phyloP scores from a whole-genome alignment of 2,113 vertebrate genomes.

The Etia nguti region DNA sequence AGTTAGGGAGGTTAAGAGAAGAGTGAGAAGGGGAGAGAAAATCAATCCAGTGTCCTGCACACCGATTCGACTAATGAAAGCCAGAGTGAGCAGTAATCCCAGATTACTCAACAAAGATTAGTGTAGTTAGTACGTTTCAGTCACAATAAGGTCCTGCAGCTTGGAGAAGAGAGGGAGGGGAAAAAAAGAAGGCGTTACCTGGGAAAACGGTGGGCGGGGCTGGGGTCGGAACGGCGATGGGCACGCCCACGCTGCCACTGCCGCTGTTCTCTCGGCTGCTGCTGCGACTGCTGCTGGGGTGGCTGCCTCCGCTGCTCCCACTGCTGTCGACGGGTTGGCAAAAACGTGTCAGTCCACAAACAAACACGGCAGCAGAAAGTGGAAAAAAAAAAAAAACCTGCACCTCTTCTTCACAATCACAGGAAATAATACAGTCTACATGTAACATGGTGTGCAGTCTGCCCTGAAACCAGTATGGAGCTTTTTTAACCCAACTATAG shows the following conservation, averaged over 20 bases:
- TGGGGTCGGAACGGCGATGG: constrained; percentile 93
- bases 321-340: constrained; percentile 79
- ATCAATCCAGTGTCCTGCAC: background rate
- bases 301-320: constrained; percentile 95
- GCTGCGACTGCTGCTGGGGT: constrained; percentile 97
- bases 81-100: background rate
- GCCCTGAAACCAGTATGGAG: background rate
- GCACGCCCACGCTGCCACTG: constrained; percentile 95
- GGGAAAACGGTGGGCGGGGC: constrained; percentile 93
- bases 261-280: constrained; percentile 99
- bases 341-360: background rate
- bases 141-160: background rate
- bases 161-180: background rate
- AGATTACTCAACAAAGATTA: background rate
- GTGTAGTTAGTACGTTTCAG: constrained; percentile 1
- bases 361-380: background rate
- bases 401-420: background rate
- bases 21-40: constrained; percentile 10
- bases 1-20: constrained; percentile 30
- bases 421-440: background rate
- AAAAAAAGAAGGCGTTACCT: constrained; percentile 71
- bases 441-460: background rate
- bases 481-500: background rate
- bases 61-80: background rate
- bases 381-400: background rate